Evolutionary conservation across 1,140 invertebrate species (phyloP), one percentile per base, ranked within the genome.

Genomic region (Epicauta chinensis): DNA sequence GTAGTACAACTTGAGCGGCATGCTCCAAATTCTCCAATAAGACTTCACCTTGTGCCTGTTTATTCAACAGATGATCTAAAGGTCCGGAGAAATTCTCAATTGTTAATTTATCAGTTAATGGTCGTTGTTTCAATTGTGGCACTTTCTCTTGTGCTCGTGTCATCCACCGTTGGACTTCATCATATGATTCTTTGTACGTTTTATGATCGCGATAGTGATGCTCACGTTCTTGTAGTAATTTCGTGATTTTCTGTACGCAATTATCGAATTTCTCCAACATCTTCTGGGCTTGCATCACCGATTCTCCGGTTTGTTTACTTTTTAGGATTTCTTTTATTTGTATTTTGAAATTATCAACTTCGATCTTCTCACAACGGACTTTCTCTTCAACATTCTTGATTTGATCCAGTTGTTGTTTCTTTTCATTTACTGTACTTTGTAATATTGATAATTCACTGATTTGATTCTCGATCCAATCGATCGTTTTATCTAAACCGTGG

Each of bases 241-340:
- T 86, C 72, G 83, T 86, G 10, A 86, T 79, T 67, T 80, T 81
- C 42, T 81, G 79, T 44, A 81, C 80, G 3, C 90, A 71, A n/a
- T 73, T 71, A 61, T 90, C 84, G 71, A 89, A 92, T 63, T 82
- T 85, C 45, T 87, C 81, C 0, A 95, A 73, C 29, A 90, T 89
- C 59, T 86, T 82, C 73, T 91, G 84, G 1, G 91, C 92, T 74
- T 93, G 83, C 36, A 81, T 81, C 0, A 89, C 87, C 2, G 84
- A 83, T 69, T 89, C 78, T 59, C 83, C 84, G 75, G 91, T 86
- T 66, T 92, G 84, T 14, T 89, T 85, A 68, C 83, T 87, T 17
- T 84, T 82, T 29, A 93, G 75, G 82, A 97, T 88, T 74, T 93
- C 91, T n/a, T 80, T 77, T 3, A 91, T 86, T 69, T 93, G 91